A percentile compares a stretch with the other conserved stretches of the same genome.
Evolutionary conservation across 2,113 vertebrate species (phyloP).

Genomic region (Salvelinus alpinus): DNA sequence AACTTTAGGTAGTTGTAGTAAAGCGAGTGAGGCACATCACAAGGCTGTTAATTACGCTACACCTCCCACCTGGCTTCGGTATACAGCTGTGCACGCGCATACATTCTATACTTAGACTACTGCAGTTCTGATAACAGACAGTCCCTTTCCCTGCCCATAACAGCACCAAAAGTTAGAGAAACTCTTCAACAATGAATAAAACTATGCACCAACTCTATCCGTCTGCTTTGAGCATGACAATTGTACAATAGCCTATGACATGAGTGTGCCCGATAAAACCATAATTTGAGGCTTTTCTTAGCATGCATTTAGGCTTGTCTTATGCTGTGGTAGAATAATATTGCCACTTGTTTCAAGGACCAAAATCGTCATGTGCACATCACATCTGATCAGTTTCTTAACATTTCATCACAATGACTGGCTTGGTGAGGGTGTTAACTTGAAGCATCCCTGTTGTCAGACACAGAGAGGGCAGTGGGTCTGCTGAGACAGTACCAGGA

Average conservation of each 20-base stretch:
- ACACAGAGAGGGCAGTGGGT: slow-evolving; percentile 82
- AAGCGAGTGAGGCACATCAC: background rate
- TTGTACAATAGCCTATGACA: background rate
- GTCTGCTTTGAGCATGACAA: background rate
- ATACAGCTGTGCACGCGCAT: slow-evolving; percentile 19
- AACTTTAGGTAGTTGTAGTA: too few relatives aligned
- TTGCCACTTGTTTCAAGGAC: too few relatives aligned
- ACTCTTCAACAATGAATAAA: background rate
- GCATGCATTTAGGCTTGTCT: too few relatives aligned
- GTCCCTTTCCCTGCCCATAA: background rate
- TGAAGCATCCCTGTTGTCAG: slow-evolving; percentile 57
- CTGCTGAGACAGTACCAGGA: slow-evolving; percentile 83
- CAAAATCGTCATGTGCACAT: too few relatives aligned
- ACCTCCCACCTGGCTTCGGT: slow-evolving; percentile 57
- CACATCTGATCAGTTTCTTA: background rate
- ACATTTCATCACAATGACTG: background rate
- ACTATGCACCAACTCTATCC: background rate
- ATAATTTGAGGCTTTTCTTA: too few relatives aligned
- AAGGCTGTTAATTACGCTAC: background rate
- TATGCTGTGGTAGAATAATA: too few relatives aligned
- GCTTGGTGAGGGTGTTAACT: background rate
- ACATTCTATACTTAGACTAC: background rate
- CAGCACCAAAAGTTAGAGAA: background rate
- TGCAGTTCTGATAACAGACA: background rate
- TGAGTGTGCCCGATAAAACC: background rate